These are phyloP conservation scores for Protobothrops mucrosquamatus DNA, from an alignment of 2,113 vertebrate species.

Conservation along the genomic window DNA sequence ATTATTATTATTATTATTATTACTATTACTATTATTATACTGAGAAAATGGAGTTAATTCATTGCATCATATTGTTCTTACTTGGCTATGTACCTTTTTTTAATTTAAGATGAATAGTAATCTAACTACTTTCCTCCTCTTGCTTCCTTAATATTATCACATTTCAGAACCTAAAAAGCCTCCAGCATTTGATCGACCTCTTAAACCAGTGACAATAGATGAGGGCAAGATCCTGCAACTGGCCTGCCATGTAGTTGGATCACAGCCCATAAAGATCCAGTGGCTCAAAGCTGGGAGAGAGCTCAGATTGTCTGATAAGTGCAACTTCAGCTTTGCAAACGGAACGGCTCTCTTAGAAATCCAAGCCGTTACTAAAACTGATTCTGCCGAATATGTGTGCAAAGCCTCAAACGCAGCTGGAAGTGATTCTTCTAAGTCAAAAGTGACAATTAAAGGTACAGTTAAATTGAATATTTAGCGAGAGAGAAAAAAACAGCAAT, in stretches of 20 bases:
- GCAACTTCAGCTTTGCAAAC: constrained; percentile 82
- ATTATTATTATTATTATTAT: too few relatives aligned
- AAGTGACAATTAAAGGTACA: constrained; percentile 91
- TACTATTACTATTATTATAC: not conserved
- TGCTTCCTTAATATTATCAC: constrained; percentile 29
- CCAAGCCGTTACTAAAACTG: constrained; percentile 71
- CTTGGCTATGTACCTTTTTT: not conserved
- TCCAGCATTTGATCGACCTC: constrained; percentile 87
- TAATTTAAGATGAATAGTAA: not conserved
- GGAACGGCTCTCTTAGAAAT: constrained; percentile 86
- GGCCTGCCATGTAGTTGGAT: constrained; percentile 85
- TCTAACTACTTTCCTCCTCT: constrained; percentile 6
- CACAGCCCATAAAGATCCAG: constrained; percentile 85
- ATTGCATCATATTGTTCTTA: constrained; percentile 7
- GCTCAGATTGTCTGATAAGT: constrained; percentile 79
- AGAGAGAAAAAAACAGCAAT: not conserved
- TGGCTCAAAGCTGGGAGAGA: constrained; percentile 94
- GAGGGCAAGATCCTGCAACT: constrained; percentile 85
- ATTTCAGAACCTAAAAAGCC: constrained; percentile 85
- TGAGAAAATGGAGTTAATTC: not conserved
- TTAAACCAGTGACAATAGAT: constrained; percentile 75
- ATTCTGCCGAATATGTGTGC: constrained; percentile 90
- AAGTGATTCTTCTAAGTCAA: constrained; percentile 88
- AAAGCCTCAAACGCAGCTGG: constrained; percentile 91
- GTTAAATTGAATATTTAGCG: constrained; percentile 16